Conservation (phyloP, 2,888 invertebrate genomes). For the Atrina japonica region DNA sequence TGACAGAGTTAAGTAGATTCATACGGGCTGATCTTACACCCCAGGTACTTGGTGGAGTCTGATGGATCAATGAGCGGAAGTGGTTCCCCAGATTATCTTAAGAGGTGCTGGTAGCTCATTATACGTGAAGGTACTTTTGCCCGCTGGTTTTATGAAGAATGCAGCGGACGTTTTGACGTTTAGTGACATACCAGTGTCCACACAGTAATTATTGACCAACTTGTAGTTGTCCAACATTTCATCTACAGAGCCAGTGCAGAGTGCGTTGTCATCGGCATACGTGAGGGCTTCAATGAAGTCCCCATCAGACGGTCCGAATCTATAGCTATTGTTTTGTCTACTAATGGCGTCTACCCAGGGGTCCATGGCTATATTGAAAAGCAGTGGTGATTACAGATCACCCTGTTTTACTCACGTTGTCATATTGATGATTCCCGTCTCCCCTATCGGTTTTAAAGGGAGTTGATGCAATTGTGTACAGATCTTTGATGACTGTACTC, state of each 20-base stretch:
- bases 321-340: slow-evolving; percentile 27
- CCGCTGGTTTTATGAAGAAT: slow-evolving; percentile 13
- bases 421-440: slow-evolving; percentile 31
- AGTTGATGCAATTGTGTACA: slow-evolving; percentile 22
- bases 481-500: slow-evolving; percentile 23
- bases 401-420: slow-evolving; percentile 43
- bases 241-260: slow-evolving; percentile 13
- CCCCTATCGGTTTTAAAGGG: slow-evolving; percentile 3
- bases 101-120: background rate
- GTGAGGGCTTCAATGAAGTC: slow-evolving; percentile 8
- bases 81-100: background rate
- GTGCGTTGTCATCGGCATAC: slow-evolving; percentile 42
- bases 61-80: slow-evolving; percentile 16
- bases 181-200: slow-evolving; percentile 35
- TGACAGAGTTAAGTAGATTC: slow-evolving; percentile 8
- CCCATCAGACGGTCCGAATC: background rate
- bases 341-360: slow-evolving; percentile 28
- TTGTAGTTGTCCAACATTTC: slow-evolving; percentile 29
- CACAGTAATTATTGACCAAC: slow-evolving; percentile 27
- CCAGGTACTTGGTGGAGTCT: slow-evolving; percentile 26
- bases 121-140: slow-evolving; percentile 3
- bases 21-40: slow-evolving; percentile 28
- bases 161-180: slow-evolving; percentile 40
- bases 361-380: slow-evolving; percentile 48
- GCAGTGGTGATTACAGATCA: slow-evolving; percentile 34